Evolutionary conservation across 2,888 invertebrate species (phyloP).

Genomic region (Parapristionchus giblindavisi): DNA sequence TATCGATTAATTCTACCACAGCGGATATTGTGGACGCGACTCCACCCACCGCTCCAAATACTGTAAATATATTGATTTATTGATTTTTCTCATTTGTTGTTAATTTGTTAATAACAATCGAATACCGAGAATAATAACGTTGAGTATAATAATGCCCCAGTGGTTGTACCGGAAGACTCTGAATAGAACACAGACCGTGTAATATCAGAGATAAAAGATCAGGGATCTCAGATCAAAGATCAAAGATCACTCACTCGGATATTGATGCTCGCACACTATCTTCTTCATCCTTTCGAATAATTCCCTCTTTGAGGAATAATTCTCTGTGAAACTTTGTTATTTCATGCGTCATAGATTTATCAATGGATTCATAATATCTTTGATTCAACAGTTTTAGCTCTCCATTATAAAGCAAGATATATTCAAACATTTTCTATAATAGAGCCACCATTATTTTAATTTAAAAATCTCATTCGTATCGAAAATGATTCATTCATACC

Average conservation of each 20-base stretch:
- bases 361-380: background rate
- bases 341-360: background rate
- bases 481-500: slow-evolving; percentile 29
- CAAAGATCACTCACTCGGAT: slow-evolving; percentile 3
- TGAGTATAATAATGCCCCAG: slow-evolving; percentile 1
- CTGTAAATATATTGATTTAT: slow-evolving; percentile 38
- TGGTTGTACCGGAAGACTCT: slow-evolving; percentile 33
- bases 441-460: background rate
- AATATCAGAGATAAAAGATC: background rate
- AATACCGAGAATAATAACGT: slow-evolving; percentile 17
- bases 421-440: background rate
- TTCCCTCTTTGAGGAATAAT: background rate
- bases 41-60: slow-evolving; percentile 52
- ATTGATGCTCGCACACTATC: background rate
- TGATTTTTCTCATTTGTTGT: background rate
- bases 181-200: background rate
- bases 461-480: background rate
- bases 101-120: background rate
- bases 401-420: too few relatives aligned
- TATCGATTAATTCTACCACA: slow-evolving; percentile 27
- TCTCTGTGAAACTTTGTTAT: background rate
- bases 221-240: background rate
- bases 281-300: background rate
- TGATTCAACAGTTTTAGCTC: too few relatives aligned
- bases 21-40: slow-evolving; percentile 49